These are phyloP conservation scores for Leistus spinibarbis DNA, from an alignment of 2,888 invertebrate species.

Conservation along the genomic window DNA sequence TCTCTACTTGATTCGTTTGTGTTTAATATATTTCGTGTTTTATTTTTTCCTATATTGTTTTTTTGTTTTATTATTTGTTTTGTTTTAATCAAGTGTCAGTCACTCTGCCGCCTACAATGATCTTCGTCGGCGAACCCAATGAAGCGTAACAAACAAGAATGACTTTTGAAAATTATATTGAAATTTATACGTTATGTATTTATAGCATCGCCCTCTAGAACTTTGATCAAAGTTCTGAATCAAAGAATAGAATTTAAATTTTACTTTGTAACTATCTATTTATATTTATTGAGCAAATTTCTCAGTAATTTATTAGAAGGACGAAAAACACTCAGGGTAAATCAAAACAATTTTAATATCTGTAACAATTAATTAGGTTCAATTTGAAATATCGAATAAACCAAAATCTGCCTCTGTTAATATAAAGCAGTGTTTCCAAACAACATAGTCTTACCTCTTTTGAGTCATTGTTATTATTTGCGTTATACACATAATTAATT, in stretches of 20 bases:
- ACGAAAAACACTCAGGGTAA: too few species aligned
- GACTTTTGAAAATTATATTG: neutral
- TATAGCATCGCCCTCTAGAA: neutral
- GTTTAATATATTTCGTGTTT: neutral
- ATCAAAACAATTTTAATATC: too few species aligned
- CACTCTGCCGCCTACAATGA: neutral
- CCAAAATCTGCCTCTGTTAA: too few species aligned
- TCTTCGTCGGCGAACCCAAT: neutral
- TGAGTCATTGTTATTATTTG: too few species aligned
- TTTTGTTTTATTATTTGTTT: neutral
- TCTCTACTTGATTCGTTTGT: neutral
- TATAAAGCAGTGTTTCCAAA: too few species aligned
- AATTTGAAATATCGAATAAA: too few species aligned
- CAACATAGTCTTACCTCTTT: too few species aligned
- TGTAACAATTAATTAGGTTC: too few species aligned
- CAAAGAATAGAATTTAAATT: neutral
- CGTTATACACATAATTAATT: too few species aligned
- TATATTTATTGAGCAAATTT: neutral
- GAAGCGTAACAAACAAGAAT: neutral
- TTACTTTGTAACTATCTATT: neutral
- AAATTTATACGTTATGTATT: neutral
- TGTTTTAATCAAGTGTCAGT: neutral
- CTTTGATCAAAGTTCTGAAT: neutral
- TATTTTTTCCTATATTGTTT: neutral
- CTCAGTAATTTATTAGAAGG: neutral